Percentiles rank a stretch among this genome's conserved stretches.
Evolutionary conservation across 37 sponge, comb jelly and placozoan genomes (phyloP).

Genomic region (Cladorhizidae sp.): DNA sequence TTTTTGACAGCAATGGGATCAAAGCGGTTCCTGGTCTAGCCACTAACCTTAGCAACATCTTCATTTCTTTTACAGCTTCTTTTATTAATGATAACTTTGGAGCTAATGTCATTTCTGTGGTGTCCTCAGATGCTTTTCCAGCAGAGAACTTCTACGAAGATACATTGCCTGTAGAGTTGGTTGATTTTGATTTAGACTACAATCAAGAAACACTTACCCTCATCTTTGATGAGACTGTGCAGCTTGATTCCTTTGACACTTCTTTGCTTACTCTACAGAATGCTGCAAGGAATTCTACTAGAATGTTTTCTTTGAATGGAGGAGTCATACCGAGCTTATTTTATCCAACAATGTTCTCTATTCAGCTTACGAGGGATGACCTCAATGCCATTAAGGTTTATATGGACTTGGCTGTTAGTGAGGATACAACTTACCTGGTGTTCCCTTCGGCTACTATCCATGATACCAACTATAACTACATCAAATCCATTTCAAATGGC

Average conservation of each 20-base stretch:
- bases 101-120: conserved; percentile 59
- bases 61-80: conserved; percentile 70
- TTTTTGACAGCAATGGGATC: conserved; percentile 66
- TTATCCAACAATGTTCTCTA: conserved; percentile 42
- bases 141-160: conserved; percentile 61
- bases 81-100: conserved; percentile 59
- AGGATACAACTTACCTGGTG: conserved; percentile 58
- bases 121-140: conserved; percentile 43
- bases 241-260: conserved; percentile 56
- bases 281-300: conserved; percentile 3
- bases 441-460: conserved; percentile 44
- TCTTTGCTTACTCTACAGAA: conserved; percentile 65
- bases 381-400: conserved; percentile 76
- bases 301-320: conserved; percentile 66
- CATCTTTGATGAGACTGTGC: conserved; percentile 73
- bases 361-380: conserved; percentile 71
- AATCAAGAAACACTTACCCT: conserved; percentile 57
- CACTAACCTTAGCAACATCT: conserved; percentile 65
- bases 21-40: conserved; percentile 70
- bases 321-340: conserved; percentile 32
- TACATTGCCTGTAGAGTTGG: conserved; percentile 39
- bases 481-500: conserved; percentile 29
- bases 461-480: conserved; percentile 63
- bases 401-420: conserved; percentile 44
- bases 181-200: conserved; percentile 43